Evolutionary conservation across 1,140 invertebrate genomes (phyloP).

Genomic region (Cydia pomonella): DNA sequence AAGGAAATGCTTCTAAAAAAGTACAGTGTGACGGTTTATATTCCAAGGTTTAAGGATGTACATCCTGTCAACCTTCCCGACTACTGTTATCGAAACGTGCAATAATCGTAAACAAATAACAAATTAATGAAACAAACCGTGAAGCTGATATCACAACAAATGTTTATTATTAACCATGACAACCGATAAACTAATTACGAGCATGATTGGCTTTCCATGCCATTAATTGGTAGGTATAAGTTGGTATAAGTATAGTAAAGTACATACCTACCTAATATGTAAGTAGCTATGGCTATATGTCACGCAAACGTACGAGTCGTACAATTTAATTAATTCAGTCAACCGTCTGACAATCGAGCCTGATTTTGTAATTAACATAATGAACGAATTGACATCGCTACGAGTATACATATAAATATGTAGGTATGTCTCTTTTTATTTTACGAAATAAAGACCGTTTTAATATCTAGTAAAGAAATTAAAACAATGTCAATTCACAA

Average conservation of each 20-base stretch:
- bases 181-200: too few relatives aligned
- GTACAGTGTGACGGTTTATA: not conserved
- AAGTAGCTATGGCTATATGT: not conserved
- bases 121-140: not conserved
- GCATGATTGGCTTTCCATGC: too few relatives aligned
- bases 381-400: not conserved
- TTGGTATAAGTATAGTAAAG: too few relatives aligned
- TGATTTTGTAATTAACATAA: not conserved
- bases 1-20: not conserved
- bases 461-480: not conserved
- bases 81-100: not conserved
- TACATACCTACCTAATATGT: not conserved
- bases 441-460: not conserved
- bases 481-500: not conserved
- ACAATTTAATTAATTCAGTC: not conserved
- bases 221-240: too few relatives aligned
- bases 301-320: not conserved
- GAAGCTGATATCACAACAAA: not conserved
- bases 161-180: too few relatives aligned
- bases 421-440: not conserved
- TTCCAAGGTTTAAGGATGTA: slow-evolving; percentile 2
- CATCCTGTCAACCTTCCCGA: not conserved
- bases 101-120: not conserved
- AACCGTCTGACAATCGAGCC: not conserved
- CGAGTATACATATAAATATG: not conserved